Conservation (phyloP, 1,140 invertebrate species). For the Papilio aristodemus region DNA sequence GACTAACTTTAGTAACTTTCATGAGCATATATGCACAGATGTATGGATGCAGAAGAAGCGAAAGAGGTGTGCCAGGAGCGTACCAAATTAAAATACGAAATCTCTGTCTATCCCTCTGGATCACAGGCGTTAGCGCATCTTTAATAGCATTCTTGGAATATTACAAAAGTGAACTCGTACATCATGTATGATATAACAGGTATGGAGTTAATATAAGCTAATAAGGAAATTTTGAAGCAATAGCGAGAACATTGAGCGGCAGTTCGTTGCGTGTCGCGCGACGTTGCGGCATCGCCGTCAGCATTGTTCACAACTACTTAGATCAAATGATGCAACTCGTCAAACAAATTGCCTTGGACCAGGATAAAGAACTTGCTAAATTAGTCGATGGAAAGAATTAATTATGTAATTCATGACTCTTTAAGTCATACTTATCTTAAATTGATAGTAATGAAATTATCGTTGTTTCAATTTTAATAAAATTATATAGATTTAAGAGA, state of each 20-base stretch:
- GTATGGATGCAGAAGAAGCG: too few relatives aligned
- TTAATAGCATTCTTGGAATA: too few relatives aligned
- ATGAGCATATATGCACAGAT: too few relatives aligned
- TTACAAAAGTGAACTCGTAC: too few relatives aligned
- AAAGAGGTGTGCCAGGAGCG: too few relatives aligned
- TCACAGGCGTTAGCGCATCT: too few relatives aligned
- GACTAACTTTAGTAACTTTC: too few relatives aligned
- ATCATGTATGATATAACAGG: too few relatives aligned
- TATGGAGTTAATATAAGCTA: neutral
- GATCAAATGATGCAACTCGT: constrained; percentile 21
- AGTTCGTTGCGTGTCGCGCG: constrained; percentile 12
- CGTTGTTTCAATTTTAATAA: too few relatives aligned
- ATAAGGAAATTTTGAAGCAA: constrained; percentile 19
- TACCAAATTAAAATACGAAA: too few relatives aligned
- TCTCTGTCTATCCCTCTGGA: too few relatives aligned
- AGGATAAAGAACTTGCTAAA: constrained; percentile 19
- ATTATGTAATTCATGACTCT: neutral
- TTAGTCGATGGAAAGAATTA: constrained; percentile 17
- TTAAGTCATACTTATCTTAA: neutral
- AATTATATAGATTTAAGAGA: too few relatives aligned
- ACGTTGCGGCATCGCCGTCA: constrained; percentile 28
- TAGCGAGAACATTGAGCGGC: constrained; percentile 25
- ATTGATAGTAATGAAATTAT: neutral
- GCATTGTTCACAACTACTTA: constrained; percentile 27
- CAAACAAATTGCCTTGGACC: constrained; percentile 22